Evolutionary conservation across 2,113 vertebrate species (phyloP).

Genomic region (Protobothrops mucrosquamatus): DNA sequence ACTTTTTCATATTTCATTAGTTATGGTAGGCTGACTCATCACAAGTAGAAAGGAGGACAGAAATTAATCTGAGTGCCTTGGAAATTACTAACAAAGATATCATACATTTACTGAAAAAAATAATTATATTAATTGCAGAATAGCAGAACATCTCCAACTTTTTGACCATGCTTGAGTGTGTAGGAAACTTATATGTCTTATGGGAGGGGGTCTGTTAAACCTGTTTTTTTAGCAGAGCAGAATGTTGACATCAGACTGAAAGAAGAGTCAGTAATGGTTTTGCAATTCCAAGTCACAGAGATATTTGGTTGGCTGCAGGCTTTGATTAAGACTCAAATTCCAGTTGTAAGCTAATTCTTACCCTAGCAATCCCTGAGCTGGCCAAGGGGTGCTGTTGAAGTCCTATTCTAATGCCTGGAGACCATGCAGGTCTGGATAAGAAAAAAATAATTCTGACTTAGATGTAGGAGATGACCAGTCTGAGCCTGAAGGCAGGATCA

Average conservation of each 20-base stretch:
- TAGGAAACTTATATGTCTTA: not conserved
- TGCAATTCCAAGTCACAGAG: not conserved
- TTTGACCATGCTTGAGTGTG: not conserved
- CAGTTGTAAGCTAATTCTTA: not conserved
- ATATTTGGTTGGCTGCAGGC: not conserved
- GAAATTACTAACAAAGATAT: not conserved
- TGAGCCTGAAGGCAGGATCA: not conserved
- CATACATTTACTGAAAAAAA: not conserved
- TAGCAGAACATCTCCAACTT: not conserved
- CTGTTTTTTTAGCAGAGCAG: not conserved
- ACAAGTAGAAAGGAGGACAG: not conserved
- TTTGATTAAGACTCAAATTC: not conserved
- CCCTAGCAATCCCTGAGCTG: not conserved
- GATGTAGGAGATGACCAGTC: not conserved
- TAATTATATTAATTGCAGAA: not conserved
- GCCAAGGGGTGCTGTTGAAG: not conserved
- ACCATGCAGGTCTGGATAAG: not conserved
- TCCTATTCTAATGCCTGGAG: not conserved
- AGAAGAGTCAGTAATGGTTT: not conserved
- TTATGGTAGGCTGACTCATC: not conserved
- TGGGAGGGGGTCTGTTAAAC: not conserved
- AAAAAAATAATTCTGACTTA: not conserved
- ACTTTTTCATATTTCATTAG: not conserved
- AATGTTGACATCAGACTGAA: not conserved
- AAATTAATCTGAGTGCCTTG: not conserved